Base-by-base conservation (phyloP, 2,113 vertebrate species). In the Sprattus sprattus region DNA sequence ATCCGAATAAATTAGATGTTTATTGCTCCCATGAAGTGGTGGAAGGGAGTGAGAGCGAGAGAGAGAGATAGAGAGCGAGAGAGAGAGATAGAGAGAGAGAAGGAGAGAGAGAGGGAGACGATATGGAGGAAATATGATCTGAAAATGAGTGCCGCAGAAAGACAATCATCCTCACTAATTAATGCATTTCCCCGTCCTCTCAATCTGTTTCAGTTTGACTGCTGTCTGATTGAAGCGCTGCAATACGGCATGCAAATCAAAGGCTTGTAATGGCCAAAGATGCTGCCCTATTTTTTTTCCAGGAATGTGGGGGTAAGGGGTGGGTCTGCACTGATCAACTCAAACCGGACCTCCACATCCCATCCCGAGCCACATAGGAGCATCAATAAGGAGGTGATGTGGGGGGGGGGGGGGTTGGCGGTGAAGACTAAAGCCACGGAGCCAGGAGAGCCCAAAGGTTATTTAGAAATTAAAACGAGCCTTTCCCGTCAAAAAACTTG, bases 391-490 rank as follows among this genome's bases (percentile, higher is more conserved):
- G 87, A 88, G 57, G 46, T 22, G 49, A 4, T 60, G 64, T 46
- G 71, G 8, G 16, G 86, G 46, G 78, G 86, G 18, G 54, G 22
- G 83, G 87, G 81, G 83, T 52, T n/a, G 25, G 57, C 11, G 39
- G 64, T 20, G 71, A 71, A 88, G 85, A 87, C 52, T 44, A 44
- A 86, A 83, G 47, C 83, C 64, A 78, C 80, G 64, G 82, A 85
- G 87, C 83, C 85, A 85, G 64, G 25, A 84, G 88, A 67, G 83
- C 88, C 85, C 85, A 93, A 90, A 94, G 90, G 89, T 93, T 94
- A 93, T 93, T 94, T 93, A 89, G 90, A 94, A 94, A 95, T 94
- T 94, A 92, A 94, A 88, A 94, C 95, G 91, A 87, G 89, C 93
- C 93, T 92, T 67, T 89, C 89, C 92, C 94, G 91, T 95, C 93